A percentile compares a stretch with the other conserved stretches of the same genome.
These are phyloP conservation scores for Clarias platycephalus DNA, from an alignment of 2,797 vertebrate genomes.

Conservation along the genomic window DNA sequence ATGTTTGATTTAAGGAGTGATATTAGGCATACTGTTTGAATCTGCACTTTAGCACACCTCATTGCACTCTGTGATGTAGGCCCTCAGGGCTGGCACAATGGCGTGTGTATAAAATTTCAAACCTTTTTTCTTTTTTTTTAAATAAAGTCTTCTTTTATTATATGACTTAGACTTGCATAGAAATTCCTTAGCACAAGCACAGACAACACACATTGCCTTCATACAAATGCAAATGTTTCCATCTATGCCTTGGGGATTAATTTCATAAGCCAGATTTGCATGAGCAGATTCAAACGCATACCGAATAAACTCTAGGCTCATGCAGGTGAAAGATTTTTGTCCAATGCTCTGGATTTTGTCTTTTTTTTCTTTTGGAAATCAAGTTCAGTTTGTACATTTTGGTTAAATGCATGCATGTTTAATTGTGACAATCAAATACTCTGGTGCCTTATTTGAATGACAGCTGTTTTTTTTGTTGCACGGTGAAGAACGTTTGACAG, in stretches of 20 bases:
- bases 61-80: neutral
- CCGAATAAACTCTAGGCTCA: slow-evolving; percentile 43
- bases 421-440: neutral
- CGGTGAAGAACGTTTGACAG: neutral
- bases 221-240: slow-evolving; percentile 46
- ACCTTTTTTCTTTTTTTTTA: slow-evolving; percentile 29
- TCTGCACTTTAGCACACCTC: slow-evolving; percentile 12
- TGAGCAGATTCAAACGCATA: slow-evolving; percentile 38
- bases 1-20: slow-evolving; percentile 28
- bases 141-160: slow-evolving; percentile 28
- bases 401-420: neutral
- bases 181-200: neutral
- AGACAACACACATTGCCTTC: slow-evolving; percentile 11
- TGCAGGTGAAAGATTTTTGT: slow-evolving; percentile 31
- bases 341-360: slow-evolving; percentile 3
- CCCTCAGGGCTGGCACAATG: slow-evolving; percentile 6
- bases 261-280: slow-evolving; percentile 42
- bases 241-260: slow-evolving; percentile 40
- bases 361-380: neutral
- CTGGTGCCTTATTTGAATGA: slow-evolving; percentile 15
- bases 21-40: slow-evolving; percentile 11
- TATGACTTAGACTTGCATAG: neutral
- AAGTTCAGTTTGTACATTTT: neutral
- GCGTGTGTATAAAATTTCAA: slow-evolving; percentile 1
- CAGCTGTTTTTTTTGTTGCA: slow-evolving; percentile 14